Base-by-base conservation (phyloP, 2,888 invertebrate species). In the Meganola albula region DNA sequence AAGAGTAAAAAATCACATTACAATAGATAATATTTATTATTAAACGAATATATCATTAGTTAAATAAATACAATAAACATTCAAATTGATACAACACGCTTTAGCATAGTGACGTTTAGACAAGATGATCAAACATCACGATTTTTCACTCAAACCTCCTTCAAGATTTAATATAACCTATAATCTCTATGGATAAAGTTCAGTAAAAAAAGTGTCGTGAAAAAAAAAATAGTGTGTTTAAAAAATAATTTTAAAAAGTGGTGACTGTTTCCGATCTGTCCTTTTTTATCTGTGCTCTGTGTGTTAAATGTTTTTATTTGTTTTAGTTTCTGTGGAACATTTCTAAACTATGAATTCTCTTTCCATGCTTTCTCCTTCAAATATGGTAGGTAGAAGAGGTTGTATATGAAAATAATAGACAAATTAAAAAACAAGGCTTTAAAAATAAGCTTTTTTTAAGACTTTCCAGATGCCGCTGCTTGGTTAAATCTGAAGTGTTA, bases 371-470 rank as follows among this genome's bases (percentile, higher is more conserved):
- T 78, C 84, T 79, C 76, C 85, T 75, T 77, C 84, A 74, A 84
- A 83, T 64, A 78, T 85, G 85, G 85, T 85, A 85, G 85, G 85
- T 79, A 77, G 83, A 84, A 60, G 85, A 85, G 85, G 85, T 85
- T 85, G 85, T 85, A 84, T 84, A 73, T 40, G 64, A 66, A 75
- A 68, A 54, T 66, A 71, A 75, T 76, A 78, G 74, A 72, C 39
- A 47, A 40, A 37, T 29, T 30, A 37, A 31, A 42, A 45, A 43
- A 26, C 18, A 53, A 51, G 35, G 20, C 33, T 47, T 40, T 37
- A 14, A 8, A 28, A 20, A 44, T 43, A 51, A 31, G 51, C 55
- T 51, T 50, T 41, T 45, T 34, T 10, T 48, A 36, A 40, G 34
- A 44, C 27, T 35, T 52, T 41, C 44, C 47, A 44, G 40, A 34